phyloP scores from a whole-genome alignment of 1,140 invertebrate genomes.

The Zaprionus lachaisei region DNA sequence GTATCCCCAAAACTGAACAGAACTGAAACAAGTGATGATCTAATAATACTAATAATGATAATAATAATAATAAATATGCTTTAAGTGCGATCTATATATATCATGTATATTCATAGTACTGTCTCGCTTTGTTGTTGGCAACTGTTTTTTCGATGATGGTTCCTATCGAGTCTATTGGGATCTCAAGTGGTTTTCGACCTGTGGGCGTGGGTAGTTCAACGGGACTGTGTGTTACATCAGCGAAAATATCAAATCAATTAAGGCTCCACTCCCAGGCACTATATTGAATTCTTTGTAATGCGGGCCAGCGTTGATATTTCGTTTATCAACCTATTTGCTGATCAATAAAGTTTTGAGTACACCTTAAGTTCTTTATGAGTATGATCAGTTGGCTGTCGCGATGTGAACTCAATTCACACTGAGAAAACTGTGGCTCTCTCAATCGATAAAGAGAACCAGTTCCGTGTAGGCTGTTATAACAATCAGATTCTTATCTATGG shows the following conservation, averaged over 20 bases:
- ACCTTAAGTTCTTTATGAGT: neutral
- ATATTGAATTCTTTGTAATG: constrained; percentile 18
- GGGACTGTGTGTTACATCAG: neutral
- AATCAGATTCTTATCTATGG: neutral
- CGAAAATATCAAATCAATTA: constrained; percentile 32
- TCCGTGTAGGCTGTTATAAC: neutral
- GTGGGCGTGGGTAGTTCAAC: neutral
- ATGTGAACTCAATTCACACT: neutral
- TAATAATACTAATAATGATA: constrained; percentile 22
- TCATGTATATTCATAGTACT: neutral
- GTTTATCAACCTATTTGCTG: constrained; percentile 9
- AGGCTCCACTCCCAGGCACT: neutral
- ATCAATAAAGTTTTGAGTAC: neutral
- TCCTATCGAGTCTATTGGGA: neutral
- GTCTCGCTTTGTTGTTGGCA: neutral
- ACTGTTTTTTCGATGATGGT: neutral
- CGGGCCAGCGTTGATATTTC: neutral
- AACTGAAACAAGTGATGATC: constrained; percentile 21
- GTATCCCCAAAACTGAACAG: neutral
- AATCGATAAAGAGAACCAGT: neutral
- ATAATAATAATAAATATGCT: constrained; percentile 28
- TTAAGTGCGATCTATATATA: constrained; percentile 14
- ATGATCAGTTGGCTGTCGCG: neutral
- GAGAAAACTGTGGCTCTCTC: neutral
- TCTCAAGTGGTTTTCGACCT: constrained; percentile 19